Percentiles rank a stretch among this genome's conserved stretches.
Conservation (phyloP, 2,113 vertebrate species). For the Raja brachyura region DNA sequence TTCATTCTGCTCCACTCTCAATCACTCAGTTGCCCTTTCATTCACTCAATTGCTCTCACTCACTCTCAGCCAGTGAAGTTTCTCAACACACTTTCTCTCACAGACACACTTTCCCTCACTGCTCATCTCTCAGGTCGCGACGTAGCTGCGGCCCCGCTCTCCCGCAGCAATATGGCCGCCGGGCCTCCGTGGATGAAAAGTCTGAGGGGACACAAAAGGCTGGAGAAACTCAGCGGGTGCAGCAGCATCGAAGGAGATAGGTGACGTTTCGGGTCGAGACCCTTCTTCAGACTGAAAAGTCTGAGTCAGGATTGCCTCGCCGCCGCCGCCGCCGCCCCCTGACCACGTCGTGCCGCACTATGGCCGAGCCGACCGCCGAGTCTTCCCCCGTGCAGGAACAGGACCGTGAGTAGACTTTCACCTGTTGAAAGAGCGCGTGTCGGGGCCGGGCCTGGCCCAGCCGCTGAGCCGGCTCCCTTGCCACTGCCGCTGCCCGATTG, state of each 20-base stretch:
- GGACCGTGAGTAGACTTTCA: constrained; percentile 53
- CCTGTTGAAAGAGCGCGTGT: constrained; percentile 14
- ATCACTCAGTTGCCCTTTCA: no score
- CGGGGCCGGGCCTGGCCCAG: constrained; percentile 29
- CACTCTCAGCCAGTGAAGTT: no score
- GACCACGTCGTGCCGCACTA: constrained; percentile 48
- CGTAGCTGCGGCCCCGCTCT: not conserved
- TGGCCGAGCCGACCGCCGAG: constrained; percentile 66
- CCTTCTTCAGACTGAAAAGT: no score
- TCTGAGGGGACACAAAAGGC: no score
- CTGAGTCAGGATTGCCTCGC: not conserved
- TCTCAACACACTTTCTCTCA: no score
- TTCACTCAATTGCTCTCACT: no score
- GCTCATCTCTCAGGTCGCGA: not conserved
- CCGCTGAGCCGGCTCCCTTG: constrained; percentile 30
- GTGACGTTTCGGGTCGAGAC: no score
- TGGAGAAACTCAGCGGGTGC: no score
- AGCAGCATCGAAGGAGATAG: no score
- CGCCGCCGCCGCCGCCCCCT: not conserved
- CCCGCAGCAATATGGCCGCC: not conserved
- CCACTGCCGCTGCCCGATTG: constrained; percentile 37
- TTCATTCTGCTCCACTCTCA: not conserved
- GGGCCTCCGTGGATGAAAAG: not conserved
- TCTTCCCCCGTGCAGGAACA: constrained; percentile 52
- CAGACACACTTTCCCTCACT: not conserved